Conservation (phyloP, 2,888 invertebrate species). For the Mermis nigrescens region DNA sequence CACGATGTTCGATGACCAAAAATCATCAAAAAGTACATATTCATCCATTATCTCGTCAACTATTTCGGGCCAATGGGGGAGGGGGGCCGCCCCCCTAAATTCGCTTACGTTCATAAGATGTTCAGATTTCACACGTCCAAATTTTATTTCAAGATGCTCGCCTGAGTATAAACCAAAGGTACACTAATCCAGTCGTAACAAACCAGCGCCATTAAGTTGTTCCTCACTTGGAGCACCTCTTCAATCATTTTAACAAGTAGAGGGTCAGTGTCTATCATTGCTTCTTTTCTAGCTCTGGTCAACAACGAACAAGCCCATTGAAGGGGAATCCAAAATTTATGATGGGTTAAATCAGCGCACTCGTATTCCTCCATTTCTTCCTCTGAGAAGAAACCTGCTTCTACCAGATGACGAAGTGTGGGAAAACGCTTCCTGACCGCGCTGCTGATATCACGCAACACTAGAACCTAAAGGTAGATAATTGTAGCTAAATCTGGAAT, state of each 20-base stretch:
- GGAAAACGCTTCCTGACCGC: slow-evolving; percentile 3
- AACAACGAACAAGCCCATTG: slow-evolving; percentile 2
- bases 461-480: slow-evolving; percentile 17
- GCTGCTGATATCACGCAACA: background rate
- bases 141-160: no score
- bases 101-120: no score
- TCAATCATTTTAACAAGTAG: background rate
- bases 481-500: background rate
- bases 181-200: slow-evolving; percentile 36
- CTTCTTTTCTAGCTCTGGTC: background rate
- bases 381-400: background rate
- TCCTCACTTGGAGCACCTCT: background rate
- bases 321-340: slow-evolving; percentile 5
- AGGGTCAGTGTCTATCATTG: background rate
- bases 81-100: background rate
- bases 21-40: no score
- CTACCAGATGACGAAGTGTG: background rate
- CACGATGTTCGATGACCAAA: no score
- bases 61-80: background rate
- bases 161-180: slow-evolving; percentile 35
- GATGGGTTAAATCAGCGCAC: background rate
- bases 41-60: no score
- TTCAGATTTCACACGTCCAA: no score
- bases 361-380: background rate
- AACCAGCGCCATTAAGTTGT: slow-evolving; percentile 17